phyloP scores from a whole-genome alignment of 2,888 invertebrate species.

The Pyrgus malvae region DNA sequence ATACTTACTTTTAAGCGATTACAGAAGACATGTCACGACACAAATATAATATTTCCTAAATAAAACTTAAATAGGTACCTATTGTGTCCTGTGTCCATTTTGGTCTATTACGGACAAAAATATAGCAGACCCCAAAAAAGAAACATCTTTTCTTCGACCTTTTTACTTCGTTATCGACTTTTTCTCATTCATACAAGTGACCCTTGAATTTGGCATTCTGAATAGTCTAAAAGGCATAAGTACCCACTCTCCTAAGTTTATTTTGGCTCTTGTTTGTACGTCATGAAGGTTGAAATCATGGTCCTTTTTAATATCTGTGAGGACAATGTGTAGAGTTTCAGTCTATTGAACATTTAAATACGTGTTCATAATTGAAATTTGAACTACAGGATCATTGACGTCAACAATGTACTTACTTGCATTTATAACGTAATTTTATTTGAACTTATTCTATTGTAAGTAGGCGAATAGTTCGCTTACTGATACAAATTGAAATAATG shows the following conservation, averaged over 20 bases:
- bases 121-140: too few relatives aligned
- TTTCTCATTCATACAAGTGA: slow-evolving; percentile 34
- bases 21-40: too few relatives aligned
- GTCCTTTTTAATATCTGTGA: neutral
- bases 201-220: slow-evolving; percentile 28
- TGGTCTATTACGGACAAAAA: too few relatives aligned
- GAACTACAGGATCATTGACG: neutral
- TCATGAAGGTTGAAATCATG: slow-evolving; percentile 9
- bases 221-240: too few relatives aligned
- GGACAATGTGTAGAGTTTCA: slow-evolving; percentile 27
- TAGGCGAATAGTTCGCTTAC: neutral
- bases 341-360: slow-evolving; percentile 39
- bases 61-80: too few relatives aligned
- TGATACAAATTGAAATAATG: neutral
- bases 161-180: slow-evolving; percentile 41
- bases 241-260: too few relatives aligned
- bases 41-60: too few relatives aligned
- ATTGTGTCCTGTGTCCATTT: too few relatives aligned
- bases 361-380: slow-evolving; percentile 28
- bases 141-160: too few relatives aligned
- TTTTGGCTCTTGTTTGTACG: slow-evolving; percentile 1
- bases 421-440: too few relatives aligned
- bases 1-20: too few relatives aligned
- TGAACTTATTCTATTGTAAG: too few relatives aligned
- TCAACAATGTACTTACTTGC: neutral